Conservation (phyloP, 2,113 vertebrate species). For the Pseudorhombus dupliciocellatus region DNA sequence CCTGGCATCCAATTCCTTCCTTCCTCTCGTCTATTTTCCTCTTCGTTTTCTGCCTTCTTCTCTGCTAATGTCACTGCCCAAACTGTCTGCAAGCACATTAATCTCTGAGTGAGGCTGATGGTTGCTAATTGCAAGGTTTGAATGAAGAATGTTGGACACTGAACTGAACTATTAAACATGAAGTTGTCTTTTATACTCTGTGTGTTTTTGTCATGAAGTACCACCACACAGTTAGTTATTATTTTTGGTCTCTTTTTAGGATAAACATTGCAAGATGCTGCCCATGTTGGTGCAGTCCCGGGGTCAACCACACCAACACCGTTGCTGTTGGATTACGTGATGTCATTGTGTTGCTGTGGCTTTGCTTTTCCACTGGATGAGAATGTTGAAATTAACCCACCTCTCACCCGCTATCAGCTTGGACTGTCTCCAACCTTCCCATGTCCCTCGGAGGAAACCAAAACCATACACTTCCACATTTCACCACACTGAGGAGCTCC, state of each 20-base stretch:
- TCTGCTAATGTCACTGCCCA: constrained; percentile 4
- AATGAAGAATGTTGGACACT: constrained; percentile 14
- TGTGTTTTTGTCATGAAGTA: constrained; percentile 29
- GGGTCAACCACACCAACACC: not conserved
- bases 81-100: constrained; percentile 1
- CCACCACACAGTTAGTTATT: not conserved
- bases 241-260: not conserved
- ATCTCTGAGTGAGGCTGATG: constrained; percentile 21
- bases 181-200: constrained; percentile 14
- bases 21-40: not conserved
- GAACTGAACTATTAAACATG: constrained; percentile 62
- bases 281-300: too few relatives aligned
- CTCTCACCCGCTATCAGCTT: too few relatives aligned
- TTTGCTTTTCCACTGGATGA: too few relatives aligned
- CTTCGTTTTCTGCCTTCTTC: not conserved
- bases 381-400: too few relatives aligned
- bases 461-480: constrained; percentile 27
- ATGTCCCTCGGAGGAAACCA: not conserved
- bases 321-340: not conserved
- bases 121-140: constrained; percentile 1
- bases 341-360: not conserved
- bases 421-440: too few relatives aligned
- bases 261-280: not conserved
- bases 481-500: constrained; percentile 69
- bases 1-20: not conserved